Evolutionary conservation across 1,140 invertebrate genomes (phyloP).

Genomic region (Cyphomyrmex costatus): DNA sequence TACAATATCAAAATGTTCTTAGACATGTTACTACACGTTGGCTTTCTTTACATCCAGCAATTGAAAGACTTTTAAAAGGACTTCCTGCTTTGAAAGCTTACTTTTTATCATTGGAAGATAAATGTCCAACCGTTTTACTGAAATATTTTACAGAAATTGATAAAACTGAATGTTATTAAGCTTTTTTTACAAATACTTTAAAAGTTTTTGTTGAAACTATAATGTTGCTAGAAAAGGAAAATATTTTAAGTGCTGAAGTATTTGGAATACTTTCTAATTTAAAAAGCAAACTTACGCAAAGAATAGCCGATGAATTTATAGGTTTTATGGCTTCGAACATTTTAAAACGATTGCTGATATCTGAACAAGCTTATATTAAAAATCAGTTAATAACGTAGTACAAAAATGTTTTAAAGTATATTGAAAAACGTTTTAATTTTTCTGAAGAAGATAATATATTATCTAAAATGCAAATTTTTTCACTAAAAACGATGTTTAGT

Average conservation of each 20-base stretch:
- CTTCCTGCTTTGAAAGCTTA: no score
- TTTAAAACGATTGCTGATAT: no score
- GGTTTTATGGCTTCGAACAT: no score
- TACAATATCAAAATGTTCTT: not conserved
- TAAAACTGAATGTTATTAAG: not conserved
- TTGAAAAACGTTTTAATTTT: constrained; percentile 6
- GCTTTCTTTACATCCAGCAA: not conserved
- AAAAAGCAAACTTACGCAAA: no score
- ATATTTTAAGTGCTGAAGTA: not conserved
- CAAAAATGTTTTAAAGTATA: constrained; percentile 1
- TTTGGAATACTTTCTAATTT: not conserved
- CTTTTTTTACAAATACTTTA: not conserved
- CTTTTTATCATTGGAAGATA: no score
- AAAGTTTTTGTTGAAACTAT: not conserved
- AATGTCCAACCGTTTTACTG: not conserved
- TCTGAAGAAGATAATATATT: not conserved
- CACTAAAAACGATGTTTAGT: not conserved
- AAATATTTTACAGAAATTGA: constrained; percentile 10
- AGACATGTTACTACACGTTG: not conserved
- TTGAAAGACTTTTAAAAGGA: no score
- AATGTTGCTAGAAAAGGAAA: not conserved
- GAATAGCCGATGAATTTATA: no score
- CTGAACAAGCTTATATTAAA: no score
- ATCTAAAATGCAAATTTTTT: not conserved
- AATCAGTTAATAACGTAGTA: no score